Percentiles rank a stretch among this genome's conserved stretches.
Evolutionary conservation across 1,140 invertebrate species (phyloP).

Genomic region (Drosophila pseudoobscura): DNA sequence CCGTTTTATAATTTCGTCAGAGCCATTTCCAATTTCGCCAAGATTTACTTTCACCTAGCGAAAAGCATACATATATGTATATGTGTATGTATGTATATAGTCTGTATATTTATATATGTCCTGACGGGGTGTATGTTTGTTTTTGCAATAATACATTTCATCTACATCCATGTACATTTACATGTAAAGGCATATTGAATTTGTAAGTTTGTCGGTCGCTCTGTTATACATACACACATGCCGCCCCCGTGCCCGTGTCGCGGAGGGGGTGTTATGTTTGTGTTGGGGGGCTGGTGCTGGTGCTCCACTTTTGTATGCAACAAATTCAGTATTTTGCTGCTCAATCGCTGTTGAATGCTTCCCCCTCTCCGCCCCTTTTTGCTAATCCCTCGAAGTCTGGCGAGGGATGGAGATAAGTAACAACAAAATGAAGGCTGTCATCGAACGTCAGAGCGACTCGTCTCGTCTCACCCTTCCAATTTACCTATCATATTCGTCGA

Average conservation of each 20-base stretch:
- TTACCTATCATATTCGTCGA: constrained; percentile 2
- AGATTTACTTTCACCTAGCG: neutral
- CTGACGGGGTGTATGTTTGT: neutral
- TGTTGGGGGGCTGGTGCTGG: constrained; percentile 22
- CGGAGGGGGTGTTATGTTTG: constrained; percentile 10
- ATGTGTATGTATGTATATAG: neutral
- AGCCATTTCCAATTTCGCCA: constrained; percentile 8
- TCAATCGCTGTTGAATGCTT: constrained; percentile 22
- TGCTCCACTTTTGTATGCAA: constrained; percentile 76
- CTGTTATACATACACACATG: constrained; percentile 70
- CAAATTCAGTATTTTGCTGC: constrained; percentile 44
- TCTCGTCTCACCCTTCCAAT: neutral
- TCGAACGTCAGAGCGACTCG: no score
- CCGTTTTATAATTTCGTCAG: constrained; percentile 38
- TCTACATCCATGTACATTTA: constrained; percentile 10
- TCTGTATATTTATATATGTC: neutral
- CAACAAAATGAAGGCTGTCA: neutral
- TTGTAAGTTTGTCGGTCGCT: constrained; percentile 59
- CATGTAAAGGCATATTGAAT: constrained; percentile 34
- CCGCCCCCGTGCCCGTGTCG: constrained; percentile 5
- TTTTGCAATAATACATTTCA: constrained; percentile 14
- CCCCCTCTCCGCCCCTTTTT: no score
- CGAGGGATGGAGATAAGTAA: neutral
- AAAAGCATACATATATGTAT: neutral
- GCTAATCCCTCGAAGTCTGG: no score